Evolutionary conservation across 1,140 invertebrate species (phyloP).

Genomic region (Pseudomyrmex dendroicus): DNA sequence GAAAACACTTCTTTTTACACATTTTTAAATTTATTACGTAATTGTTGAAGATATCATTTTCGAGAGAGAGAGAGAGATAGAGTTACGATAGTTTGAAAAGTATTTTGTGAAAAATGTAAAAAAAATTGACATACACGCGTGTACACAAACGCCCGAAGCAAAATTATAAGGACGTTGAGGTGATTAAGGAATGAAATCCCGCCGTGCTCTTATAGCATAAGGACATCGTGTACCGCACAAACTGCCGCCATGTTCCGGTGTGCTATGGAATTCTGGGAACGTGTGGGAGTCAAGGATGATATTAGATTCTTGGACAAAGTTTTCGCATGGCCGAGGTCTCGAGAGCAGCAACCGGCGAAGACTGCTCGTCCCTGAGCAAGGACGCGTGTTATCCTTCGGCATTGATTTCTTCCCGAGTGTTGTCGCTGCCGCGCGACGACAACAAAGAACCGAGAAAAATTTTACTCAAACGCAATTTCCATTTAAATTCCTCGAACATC

Average conservation of each 20-base stretch:
- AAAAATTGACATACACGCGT: neutral
- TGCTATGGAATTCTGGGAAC: conserved; percentile 80
- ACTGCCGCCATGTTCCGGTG: conserved; percentile 68
- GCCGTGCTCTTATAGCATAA: conserved; percentile 22
- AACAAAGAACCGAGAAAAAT: conserved; percentile 48
- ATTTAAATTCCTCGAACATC: conserved; percentile 2
- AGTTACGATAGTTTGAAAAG: neutral
- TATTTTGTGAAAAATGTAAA: neutral
- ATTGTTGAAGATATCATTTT: neutral
- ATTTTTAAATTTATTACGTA: neutral
- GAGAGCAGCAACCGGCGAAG: conserved; percentile 63
- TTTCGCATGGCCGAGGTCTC: conserved; percentile 81
- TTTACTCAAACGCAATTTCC: neutral
- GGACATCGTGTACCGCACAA: conserved; percentile 50
- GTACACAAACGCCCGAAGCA: conserved; percentile 22
- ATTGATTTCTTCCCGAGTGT: conserved; percentile 71
- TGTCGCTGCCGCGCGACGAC: conserved; percentile 43
- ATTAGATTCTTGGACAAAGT: conserved; percentile 85
- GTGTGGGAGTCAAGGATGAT: conserved; percentile 82
- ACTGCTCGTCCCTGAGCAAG: conserved; percentile 68
- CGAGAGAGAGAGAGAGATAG: neutral
- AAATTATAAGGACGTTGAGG: conserved; percentile 37
- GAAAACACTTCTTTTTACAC: neutral
- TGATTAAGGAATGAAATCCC: conserved; percentile 62
- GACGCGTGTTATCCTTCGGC: conserved; percentile 71